Base-by-base conservation (phyloP, 2,888 invertebrate genomes). In the Lathronympha strigana region DNA sequence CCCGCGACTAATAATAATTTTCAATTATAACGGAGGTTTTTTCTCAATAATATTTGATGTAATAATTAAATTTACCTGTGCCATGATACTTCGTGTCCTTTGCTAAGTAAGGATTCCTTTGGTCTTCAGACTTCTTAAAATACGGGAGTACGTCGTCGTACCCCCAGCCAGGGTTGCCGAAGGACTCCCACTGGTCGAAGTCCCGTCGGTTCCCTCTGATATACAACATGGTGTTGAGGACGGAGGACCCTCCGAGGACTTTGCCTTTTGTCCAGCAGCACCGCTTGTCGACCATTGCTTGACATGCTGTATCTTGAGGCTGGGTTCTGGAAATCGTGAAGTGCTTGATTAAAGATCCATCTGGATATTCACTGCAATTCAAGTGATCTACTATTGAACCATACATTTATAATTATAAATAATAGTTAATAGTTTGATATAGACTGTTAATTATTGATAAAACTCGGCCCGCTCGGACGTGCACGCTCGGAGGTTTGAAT, bases 251-350 rank as follows among this genome's bases (percentile, higher is more conserved):
- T 0, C 97, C 98, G 0, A 98, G 88, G 0, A 96, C 95, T 88
- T 97, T 97, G 53, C 98, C 98, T 66, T 97, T 93, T 0, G 98
- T 97, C 97, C 97, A 98, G 76, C 95, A 95, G 78, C 97, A 97
- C 47, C 97, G 93, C 75, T 95, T 94, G 78, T 97, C 97, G 61
- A 94, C 92, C 97, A 97, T 97, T 0, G 97, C 97, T 80, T 96
- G 96, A 72, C 97, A 97, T 0, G 97, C 97, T 0, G 96, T 94
- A 50, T 94, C 92, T 85, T 96, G 96, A 0, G 97, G 96, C 82
- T 97, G 97, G 0, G 97, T 95, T 72, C 97, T 96, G 85, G 25
- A 93, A 93, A 62, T 54, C 45, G 15, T 51, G 13, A 17, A 28
- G 17, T 4, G 3, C 9, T 38, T 17, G 0, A 21, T 13, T 43